Evolutionary conservation across 2,113 vertebrate genomes (phyloP), one percentile per base, ranked within the genome.

Genomic region (Psammodynastes pulverulentus): DNA sequence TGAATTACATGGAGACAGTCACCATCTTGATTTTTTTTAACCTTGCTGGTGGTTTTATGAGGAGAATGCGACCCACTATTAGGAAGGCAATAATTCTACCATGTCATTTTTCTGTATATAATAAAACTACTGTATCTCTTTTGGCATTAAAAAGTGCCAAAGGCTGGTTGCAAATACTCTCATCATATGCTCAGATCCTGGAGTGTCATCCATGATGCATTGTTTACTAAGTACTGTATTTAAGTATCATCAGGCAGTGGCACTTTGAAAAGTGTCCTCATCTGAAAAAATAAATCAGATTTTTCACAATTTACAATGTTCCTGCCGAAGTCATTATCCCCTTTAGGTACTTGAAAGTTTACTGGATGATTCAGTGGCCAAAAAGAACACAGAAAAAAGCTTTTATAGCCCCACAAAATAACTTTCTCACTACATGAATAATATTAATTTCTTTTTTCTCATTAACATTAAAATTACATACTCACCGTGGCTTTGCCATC

Each of bases 401-500:
- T 17, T n/a, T 91, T 43, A 88, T 21, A 43, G 7, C 23, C 24
- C 34, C 15, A n/a, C 29, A 39, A 54, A 54, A 56, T 49, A 56
- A 58, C 12, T 52, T 9, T 48, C 84, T 56, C 1, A 19, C 23
- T 45, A 90, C 52, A 51, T 0, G 48, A 10, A 79, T 24, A 6
- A 4, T 93, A 39, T 12, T 87, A 1, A 45, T 23, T 26, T 15
- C 86, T 89, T 67, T 88, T 0, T 45, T 84, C 56, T 49, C 43
- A 5, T 17, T 6, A 94, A 0, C 1, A 15, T 5, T 17, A 97
- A 98, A 98, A 90, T 0, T 67, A 13, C 3, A 19, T 97, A 98
- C 98, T 99, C 97, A 99, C 98, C 0, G 97, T 96, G 95, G 97
- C 90, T 87, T 97, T 98, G 92, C 98, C 97, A 95, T 98, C 98